Evolutionary conservation across 2,113 vertebrate species (phyloP).

Genomic region (Bos taurus): DNA sequence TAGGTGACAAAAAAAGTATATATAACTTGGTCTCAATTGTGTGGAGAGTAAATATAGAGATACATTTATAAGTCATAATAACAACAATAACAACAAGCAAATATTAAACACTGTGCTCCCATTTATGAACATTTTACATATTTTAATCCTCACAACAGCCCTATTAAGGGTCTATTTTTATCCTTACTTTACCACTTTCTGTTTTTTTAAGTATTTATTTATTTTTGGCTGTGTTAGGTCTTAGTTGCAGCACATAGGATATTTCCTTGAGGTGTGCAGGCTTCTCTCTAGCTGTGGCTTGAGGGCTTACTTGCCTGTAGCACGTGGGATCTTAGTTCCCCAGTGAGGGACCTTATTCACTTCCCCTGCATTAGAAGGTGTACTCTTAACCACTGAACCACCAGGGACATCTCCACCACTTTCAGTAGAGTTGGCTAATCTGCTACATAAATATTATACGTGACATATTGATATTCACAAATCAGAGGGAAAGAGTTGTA

Average conservation of each 20-base stretch:
- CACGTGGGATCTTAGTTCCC: background rate
- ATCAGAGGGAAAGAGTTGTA: background rate
- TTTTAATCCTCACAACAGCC: background rate
- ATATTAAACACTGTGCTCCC: background rate
- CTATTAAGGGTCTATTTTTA: background rate
- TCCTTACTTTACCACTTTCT: background rate
- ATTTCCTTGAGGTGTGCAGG: background rate
- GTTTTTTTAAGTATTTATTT: background rate
- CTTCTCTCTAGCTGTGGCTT: background rate
- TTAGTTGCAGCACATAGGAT: background rate
- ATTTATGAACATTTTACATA: background rate
- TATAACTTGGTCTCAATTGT: background rate
- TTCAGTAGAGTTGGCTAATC: constrained; percentile 23
- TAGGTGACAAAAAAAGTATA: background rate
- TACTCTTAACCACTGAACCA: background rate
- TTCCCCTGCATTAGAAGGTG: background rate
- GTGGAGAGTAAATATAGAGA: constrained; percentile 14
- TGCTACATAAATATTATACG: background rate
- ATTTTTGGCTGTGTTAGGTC: background rate
- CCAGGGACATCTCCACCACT: background rate
- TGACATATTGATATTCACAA: constrained; percentile 1
- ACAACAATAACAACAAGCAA: background rate
- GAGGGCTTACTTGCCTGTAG: background rate
- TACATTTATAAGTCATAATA: background rate
- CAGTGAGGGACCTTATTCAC: background rate